Evolutionary conservation across 2,888 invertebrate species (phyloP).

Genomic region (Campoplex capitator): DNA sequence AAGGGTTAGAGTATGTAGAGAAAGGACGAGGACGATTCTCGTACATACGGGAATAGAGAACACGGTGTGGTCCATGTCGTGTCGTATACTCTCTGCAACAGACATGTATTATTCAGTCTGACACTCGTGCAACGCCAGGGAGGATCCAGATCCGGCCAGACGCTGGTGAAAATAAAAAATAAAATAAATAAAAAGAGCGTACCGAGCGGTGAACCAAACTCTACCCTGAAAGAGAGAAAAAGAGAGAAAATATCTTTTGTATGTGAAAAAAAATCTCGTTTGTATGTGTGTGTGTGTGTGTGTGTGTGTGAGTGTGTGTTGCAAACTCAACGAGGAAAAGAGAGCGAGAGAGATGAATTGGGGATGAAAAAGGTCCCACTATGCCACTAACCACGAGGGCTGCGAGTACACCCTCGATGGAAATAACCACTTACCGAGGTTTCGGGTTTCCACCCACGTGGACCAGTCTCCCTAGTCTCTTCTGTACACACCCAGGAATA

Average conservation of each 20-base stretch:
- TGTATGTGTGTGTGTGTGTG: neutral
- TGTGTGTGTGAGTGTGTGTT: neutral
- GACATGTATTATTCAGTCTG: conserved; percentile 83
- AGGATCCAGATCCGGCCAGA: conserved; percentile 71
- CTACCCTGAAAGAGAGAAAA: conserved; percentile 1
- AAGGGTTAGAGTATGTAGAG: conserved; percentile 29
- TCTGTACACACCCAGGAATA: conserved; percentile 10
- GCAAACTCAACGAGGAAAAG: conserved; percentile 15
- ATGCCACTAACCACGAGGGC: conserved; percentile 66
- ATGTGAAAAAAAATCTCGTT: no score
- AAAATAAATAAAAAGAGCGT: conserved; percentile 11
- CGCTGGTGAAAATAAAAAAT: conserved; percentile 65
- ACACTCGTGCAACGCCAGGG: conserved; percentile 78
- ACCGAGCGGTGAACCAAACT: conserved; percentile 62
- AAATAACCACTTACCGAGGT: conserved; percentile 69
- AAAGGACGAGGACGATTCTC: conserved; percentile 42
- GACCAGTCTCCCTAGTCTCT: neutral
- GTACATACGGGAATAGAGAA: conserved; percentile 63
- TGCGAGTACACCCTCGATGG: conserved; percentile 62
- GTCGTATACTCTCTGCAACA: conserved; percentile 76
- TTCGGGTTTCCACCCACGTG: conserved; percentile 55
- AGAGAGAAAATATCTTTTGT: conserved; percentile 70
- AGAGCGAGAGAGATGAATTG: conserved; percentile 30
- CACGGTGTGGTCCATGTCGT: conserved; percentile 76
- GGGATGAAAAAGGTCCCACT: conserved; percentile 58